A percentile compares a stretch with the other conserved stretches of the same genome.
These are phyloP conservation scores for Eptatretus burgeri DNA, from an alignment of 2,113 vertebrate species.

Conservation along the genomic window DNA sequence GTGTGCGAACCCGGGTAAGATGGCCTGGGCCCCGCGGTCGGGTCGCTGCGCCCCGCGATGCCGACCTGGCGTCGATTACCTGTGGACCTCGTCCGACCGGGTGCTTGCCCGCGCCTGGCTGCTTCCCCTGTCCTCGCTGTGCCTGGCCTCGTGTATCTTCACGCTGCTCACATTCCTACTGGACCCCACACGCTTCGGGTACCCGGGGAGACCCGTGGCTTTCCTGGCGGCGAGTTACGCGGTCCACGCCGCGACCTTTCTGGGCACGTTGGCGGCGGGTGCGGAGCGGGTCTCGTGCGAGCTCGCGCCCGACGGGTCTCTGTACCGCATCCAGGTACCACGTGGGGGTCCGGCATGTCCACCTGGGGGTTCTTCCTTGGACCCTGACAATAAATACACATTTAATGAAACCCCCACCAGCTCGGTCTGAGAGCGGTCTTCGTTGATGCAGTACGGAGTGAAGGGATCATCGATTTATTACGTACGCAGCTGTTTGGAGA, in stretches of 20 bases:
- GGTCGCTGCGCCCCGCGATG: constrained; percentile 69
- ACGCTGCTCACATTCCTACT: constrained; percentile 86
- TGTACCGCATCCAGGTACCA: no score
- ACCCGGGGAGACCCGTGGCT: constrained; percentile 84
- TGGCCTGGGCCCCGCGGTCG: constrained; percentile 74
- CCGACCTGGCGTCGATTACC: constrained; percentile 55
- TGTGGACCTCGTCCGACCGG: constrained; percentile 78
- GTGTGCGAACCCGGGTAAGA: constrained; percentile 61
- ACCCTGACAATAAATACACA: no score
- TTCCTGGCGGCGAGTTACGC: constrained; percentile 98
- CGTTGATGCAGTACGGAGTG: no score
- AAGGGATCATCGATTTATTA: no score
- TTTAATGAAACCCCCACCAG: no score
- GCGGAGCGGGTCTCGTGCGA: constrained; percentile 93
- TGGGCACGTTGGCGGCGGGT: constrained; percentile 71
- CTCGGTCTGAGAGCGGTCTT: no score
- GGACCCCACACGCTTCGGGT: constrained; percentile 80
- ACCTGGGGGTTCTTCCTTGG: no score
- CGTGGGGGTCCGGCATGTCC: no score
- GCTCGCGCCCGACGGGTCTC: constrained; percentile 22
- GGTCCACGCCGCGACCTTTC: constrained; percentile 90
- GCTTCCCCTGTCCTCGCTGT: constrained; percentile 64
- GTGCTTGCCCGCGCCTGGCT: constrained; percentile 67
- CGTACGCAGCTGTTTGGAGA: no score
- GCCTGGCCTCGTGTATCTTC: constrained; percentile 83